Conservation (phyloP, 37 sponge, comb jelly and placozoan species). For the Chondrosia reniformis region DNA sequence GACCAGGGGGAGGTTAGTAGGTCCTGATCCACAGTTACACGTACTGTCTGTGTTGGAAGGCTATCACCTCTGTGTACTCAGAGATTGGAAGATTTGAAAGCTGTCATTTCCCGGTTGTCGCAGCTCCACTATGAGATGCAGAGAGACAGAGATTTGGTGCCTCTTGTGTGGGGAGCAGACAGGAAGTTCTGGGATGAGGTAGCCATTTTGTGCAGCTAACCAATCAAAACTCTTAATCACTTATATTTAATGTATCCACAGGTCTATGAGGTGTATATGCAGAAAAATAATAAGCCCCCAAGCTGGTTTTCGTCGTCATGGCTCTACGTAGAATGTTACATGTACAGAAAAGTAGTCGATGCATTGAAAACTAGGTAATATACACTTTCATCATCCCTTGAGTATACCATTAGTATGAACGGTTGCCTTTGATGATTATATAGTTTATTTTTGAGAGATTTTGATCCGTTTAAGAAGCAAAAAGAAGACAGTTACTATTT, state of each 20-base stretch:
- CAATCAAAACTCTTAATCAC: background rate
- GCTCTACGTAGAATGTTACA: constrained; percentile 96
- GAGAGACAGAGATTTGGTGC: constrained; percentile 77
- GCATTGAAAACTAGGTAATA: constrained; percentile 43
- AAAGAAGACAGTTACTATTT: constrained; percentile 56
- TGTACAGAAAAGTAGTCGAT: constrained; percentile 87
- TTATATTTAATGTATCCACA: background rate
- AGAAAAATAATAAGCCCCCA: constrained; percentile 42
- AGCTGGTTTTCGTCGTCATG: constrained; percentile 89
- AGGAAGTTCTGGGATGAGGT: constrained; percentile 66
- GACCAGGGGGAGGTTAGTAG: constrained; percentile 48
- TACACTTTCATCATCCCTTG: background rate
- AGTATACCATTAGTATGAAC: background rate
- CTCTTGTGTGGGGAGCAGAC: constrained; percentile 54
- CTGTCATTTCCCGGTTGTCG: constrained; percentile 59
- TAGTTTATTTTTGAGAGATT: constrained; percentile 56
- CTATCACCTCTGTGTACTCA: constrained; percentile 33
- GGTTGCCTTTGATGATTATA: background rate
- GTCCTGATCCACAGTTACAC: background rate
- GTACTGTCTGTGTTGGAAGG: constrained; percentile 12
- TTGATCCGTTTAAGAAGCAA: constrained; percentile 80
- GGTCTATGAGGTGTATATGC: constrained; percentile 20
- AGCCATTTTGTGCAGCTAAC: constrained; percentile 25
- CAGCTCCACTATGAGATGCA: constrained; percentile 83
- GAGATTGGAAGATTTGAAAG: constrained; percentile 62